Evolutionary conservation across 2,888 invertebrate genomes (phyloP).

Genomic region (Phytoseiulus persimilis): DNA sequence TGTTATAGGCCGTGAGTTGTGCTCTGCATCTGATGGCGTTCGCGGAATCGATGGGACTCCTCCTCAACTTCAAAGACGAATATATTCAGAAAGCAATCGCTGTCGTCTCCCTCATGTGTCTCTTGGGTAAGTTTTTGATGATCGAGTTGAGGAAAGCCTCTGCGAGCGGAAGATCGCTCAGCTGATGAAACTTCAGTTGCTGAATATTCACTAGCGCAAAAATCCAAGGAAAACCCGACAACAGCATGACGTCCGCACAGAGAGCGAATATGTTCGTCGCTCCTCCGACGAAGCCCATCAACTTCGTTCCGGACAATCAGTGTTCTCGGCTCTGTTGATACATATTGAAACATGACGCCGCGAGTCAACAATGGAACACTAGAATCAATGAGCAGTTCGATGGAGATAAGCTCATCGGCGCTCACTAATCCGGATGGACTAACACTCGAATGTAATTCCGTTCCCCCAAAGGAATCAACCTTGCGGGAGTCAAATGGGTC

Average conservation of each 20-base stretch:
- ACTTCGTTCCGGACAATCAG: background rate
- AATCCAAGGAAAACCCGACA: background rate
- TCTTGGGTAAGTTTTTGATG: conserved; percentile 57
- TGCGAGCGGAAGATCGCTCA: background rate
- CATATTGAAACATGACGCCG: background rate
- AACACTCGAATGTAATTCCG: background rate
- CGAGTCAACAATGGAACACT: background rate
- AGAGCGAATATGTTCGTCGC: background rate
- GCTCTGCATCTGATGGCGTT: conserved; percentile 92
- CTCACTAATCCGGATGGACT: background rate
- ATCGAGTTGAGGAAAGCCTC: background rate
- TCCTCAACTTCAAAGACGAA: conserved; percentile 61
- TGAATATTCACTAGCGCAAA: conserved; percentile 15
- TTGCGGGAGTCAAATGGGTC: conserved; percentile 96
- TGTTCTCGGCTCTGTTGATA: background rate
- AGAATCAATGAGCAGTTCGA: background rate
- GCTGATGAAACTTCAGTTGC: background rate
- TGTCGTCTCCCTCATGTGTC: conserved; percentile 70
- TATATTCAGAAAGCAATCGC: conserved; percentile 83
- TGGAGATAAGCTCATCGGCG: background rate
- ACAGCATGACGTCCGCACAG: background rate
- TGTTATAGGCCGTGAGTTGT: conserved; percentile 78
- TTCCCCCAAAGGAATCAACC: conserved; percentile 62
- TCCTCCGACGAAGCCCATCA: too few relatives aligned
- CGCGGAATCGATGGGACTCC: conserved; percentile 85